phyloP scores from a whole-genome alignment of 2,113 vertebrate species.

The Malurus alboscapulatus region DNA sequence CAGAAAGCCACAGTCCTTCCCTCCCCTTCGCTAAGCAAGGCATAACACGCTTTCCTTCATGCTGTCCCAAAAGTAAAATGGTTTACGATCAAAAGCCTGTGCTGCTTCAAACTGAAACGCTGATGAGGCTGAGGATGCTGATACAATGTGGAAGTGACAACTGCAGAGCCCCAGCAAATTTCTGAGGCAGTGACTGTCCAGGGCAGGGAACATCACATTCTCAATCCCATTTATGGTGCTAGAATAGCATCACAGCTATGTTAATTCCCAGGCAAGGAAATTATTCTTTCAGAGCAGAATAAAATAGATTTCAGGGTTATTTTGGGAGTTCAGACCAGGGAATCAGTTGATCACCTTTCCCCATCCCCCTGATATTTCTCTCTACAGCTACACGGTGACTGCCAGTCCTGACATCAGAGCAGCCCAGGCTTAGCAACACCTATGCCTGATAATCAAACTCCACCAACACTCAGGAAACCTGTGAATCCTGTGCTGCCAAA shows the following conservation, averaged over 20 bases:
- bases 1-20: background rate
- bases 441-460: background rate
- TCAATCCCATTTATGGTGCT: conserved; percentile 7
- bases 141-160: background rate
- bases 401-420: background rate
- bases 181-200: conserved; percentile 1
- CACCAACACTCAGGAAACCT: background rate
- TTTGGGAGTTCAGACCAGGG: background rate
- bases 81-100: background rate
- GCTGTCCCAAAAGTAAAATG: background rate
- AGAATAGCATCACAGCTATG: conserved; percentile 18
- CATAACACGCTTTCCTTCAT: background rate
- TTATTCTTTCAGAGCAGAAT: conserved; percentile 12
- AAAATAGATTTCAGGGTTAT: conserved; percentile 35
- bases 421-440: background rate
- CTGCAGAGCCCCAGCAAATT: background rate
- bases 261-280: conserved; percentile 17
- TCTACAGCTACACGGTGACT: background rate
- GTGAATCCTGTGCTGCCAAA: background rate
- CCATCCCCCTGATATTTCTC: background rate
- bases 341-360: background rate
- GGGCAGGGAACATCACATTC: conserved; percentile 35
- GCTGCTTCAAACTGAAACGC: background rate
- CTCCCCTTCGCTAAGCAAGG: background rate
- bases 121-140: background rate